phyloP scores from a whole-genome alignment of 1,140 invertebrate species.

The Brachionus plicatilis region DNA sequence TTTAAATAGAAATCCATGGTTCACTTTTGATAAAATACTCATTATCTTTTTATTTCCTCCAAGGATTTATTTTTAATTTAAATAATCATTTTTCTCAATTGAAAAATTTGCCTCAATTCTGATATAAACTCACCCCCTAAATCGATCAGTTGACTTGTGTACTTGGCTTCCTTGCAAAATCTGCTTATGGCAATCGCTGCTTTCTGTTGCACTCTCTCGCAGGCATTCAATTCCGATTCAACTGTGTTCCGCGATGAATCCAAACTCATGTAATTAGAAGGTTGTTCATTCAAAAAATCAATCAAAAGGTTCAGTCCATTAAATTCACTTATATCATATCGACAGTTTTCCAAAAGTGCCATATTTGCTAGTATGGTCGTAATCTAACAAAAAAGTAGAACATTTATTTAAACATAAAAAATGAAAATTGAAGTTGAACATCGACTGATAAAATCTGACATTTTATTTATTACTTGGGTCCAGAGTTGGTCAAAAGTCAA shows the following conservation, averaged over 20 bases:
- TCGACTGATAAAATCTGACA: no score
- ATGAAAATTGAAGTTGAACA: no score
- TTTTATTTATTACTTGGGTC: no score
- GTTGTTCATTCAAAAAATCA: constrained; percentile 67
- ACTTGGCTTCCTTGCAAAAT: constrained; percentile 67
- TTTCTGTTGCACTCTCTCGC: constrained; percentile 73
- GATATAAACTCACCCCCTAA: constrained; percentile 61
- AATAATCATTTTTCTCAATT: neutral
- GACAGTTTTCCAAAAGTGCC: constrained; percentile 63
- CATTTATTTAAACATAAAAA: no score
- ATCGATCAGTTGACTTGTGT: constrained; percentile 68
- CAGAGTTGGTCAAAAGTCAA: no score
- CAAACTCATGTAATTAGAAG: constrained; percentile 44
- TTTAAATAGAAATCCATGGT: neutral
- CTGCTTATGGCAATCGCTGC: constrained; percentile 75
- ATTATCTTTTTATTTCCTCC: neutral
- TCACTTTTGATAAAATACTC: neutral
- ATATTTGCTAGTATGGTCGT: constrained; percentile 75
- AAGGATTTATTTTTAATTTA: neutral
- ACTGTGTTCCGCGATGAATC: constrained; percentile 52
- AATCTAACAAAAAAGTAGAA: constrained; percentile 50
- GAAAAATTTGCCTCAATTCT: neutral
- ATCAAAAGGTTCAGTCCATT: constrained; percentile 67
- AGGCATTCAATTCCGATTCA: constrained; percentile 62
- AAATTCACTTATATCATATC: constrained; percentile 59